These are phyloP conservation scores for Diadophis punctatus DNA, from an alignment of 2,113 vertebrate species.

Conservation along the genomic window DNA sequence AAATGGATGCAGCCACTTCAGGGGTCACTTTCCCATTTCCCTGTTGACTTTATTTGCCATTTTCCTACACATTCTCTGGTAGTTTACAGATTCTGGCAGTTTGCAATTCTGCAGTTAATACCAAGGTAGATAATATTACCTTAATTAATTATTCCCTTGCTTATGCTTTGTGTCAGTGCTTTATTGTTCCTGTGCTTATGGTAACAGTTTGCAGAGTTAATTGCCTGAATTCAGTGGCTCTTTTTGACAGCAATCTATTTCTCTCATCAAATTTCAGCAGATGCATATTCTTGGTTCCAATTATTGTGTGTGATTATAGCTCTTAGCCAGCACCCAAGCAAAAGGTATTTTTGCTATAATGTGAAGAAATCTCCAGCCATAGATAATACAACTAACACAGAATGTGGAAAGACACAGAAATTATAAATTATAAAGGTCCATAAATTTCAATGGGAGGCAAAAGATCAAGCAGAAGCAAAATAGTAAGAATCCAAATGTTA, in stretches of 20 bases:
- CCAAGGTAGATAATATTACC: neutral
- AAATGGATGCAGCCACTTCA: neutral
- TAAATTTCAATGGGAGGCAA: neutral
- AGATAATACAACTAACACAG: neutral
- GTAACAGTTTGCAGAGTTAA: neutral
- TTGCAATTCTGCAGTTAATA: neutral
- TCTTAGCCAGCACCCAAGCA: neutral
- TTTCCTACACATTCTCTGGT: neutral
- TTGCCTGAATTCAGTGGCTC: neutral
- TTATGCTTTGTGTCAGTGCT: neutral
- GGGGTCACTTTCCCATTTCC: neutral
- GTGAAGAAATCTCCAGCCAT: neutral
- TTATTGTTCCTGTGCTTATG: neutral
- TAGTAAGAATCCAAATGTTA: neutral
- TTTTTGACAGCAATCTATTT: neutral
- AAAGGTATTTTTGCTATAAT: neutral
- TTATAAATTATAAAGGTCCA: neutral
- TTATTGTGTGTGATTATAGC: neutral
- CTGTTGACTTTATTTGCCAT: neutral
- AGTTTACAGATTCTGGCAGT: neutral
- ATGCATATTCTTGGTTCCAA: neutral
- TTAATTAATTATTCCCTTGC: neutral
- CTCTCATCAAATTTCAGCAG: neutral
- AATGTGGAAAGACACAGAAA: neutral
- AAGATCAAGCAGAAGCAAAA: neutral